Evolutionary conservation across 2,888 invertebrate species (phyloP), one percentile per base, ranked within the genome.

Genomic region (Dynastes grantii): DNA sequence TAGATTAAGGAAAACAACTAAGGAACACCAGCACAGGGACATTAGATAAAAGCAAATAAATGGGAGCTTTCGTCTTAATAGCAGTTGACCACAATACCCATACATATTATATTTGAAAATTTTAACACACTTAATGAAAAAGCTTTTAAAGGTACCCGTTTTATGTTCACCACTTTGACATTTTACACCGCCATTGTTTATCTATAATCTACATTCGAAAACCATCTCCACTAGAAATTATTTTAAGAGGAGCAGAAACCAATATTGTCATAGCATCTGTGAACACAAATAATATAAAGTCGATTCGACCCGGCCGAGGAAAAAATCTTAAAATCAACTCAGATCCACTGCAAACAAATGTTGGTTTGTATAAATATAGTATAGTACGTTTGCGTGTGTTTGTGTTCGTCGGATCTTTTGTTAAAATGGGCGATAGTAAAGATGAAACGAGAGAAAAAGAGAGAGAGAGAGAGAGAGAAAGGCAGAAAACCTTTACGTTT

Each of bases 201-300:
- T 75, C 73, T 61, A 75, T 75, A 63, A 75, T 63, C 73, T 75
- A 75, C 45, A 58, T 32, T 27, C 40, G 37, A 58, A 73, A 61
- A 73, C 73, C 61, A 73, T 73, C 73, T 58, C 49, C 61, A 75
- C 73, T 75, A 61, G 45, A 61, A 75, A 61, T 40, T 75, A 75
- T 75, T 75, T 75, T 75, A 75, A 75, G 61, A 63, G 73, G 45
- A 75, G 53, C 67, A 58, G 55, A 76, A 76, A 68, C 67, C 73
- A 77, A 77, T 77, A 77, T 77, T 77, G 78, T 71, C 71, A 71
- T 71, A 78, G 78, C 78, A 78, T 73, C 78, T 78, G 78, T 71
- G 71, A 71, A 73, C 78, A 73, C 64, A 73, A 58, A 75, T 75
- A 75, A 75, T 75, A 75, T 58, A 61, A 68, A 76, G 55, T 58